A percentile compares a stretch with the other conserved stretches of the same genome.
These are phyloP conservation scores for Prolemur simus DNA, from an alignment of 2,113 vertebrate genomes.

Conservation along the genomic window DNA sequence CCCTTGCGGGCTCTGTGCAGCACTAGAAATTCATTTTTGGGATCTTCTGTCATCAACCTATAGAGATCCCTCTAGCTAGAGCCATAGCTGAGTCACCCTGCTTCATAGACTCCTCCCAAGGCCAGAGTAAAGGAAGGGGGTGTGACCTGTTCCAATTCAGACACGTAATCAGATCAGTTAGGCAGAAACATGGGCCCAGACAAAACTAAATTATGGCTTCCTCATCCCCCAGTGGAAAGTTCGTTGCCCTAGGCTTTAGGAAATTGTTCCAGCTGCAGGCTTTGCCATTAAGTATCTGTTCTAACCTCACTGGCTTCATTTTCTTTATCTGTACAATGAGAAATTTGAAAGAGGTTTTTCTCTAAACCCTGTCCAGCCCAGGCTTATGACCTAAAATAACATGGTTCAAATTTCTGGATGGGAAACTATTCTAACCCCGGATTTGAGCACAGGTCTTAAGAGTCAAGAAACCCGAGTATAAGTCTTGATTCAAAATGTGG, in stretches of 20 bases:
- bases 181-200: not conserved
- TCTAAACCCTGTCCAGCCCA: not conserved
- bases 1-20: not conserved
- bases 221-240: constrained; percentile 15
- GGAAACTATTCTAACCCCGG: not conserved
- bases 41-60: not conserved
- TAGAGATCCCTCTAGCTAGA: not conserved
- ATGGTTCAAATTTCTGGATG: not conserved
- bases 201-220: constrained; percentile 25
- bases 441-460: not conserved
- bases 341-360: not conserved
- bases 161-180: not conserved
- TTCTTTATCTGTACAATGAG: not conserved
- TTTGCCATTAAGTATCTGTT: not conserved
- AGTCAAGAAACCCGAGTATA: not conserved
- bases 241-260: not conserved
- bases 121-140: not conserved
- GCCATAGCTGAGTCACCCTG: not conserved
- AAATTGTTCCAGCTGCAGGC: not conserved
- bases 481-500: not conserved
- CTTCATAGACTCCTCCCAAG: not conserved
- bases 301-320: not conserved
- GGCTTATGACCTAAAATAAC: not conserved
- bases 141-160: not conserved
- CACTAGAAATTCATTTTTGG: not conserved